Conservation (phyloP, 2,113 vertebrate species). For the Zonotrichia leucophrys region DNA sequence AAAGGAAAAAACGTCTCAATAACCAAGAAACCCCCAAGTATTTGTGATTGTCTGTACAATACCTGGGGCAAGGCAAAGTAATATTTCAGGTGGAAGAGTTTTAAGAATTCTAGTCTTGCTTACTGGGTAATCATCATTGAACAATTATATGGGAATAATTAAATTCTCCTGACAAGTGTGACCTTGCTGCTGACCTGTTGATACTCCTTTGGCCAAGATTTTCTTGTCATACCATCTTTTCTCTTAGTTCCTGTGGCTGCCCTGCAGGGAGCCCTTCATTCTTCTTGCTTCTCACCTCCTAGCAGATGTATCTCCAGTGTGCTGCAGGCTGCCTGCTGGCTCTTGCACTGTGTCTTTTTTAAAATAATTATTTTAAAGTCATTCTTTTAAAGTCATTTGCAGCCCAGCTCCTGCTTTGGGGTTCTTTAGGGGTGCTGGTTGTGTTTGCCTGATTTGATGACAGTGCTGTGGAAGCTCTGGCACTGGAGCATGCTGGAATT, state of each 20-base stretch:
- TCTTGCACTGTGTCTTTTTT: neutral
- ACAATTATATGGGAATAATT: neutral
- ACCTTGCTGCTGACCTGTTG: neutral
- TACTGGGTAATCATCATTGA: neutral
- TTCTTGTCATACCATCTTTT: neutral
- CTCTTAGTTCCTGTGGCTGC: neutral
- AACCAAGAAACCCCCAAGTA: neutral
- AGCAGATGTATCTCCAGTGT: fast-evolving
- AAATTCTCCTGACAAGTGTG: neutral
- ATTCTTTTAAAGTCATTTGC: neutral
- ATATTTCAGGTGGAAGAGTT: neutral
- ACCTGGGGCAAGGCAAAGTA: neutral
- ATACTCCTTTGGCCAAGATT: neutral
- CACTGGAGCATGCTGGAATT: fast-evolving
- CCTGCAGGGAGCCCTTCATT: neutral
- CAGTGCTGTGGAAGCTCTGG: neutral
- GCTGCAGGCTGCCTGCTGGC: neutral
- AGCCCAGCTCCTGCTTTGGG: neutral
- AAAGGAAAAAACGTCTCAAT: neutral
- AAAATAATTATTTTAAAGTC: neutral
- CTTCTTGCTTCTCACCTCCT: neutral
- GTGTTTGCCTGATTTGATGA: neutral
- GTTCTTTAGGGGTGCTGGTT: neutral
- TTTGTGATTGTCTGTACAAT: neutral
- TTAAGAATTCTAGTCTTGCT: neutral